A percentile compares a stretch with the other conserved stretches of the same genome.
phyloP scores from a whole-genome alignment of 2,888 invertebrate species.

The Isotomurus palustris region DNA sequence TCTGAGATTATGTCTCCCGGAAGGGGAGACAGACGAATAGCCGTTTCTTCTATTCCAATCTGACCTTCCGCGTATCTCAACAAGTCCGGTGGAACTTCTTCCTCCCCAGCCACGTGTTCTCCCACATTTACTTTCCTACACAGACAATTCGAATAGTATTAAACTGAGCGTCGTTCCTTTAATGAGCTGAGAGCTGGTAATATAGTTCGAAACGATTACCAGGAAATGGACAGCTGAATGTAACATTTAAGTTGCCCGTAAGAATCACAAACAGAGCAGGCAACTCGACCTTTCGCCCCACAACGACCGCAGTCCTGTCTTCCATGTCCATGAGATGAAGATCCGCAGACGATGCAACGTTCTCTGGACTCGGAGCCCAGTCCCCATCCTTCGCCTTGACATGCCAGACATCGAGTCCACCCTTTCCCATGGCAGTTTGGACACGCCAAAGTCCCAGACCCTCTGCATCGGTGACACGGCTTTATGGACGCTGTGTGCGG shows the following conservation, averaged over 20 bases:
- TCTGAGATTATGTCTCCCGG: slow-evolving; percentile 53
- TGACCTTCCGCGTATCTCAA: slow-evolving; percentile 53
- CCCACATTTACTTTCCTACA: slow-evolving; percentile 54
- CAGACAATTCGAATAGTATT: background rate
- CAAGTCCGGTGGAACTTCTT: slow-evolving; percentile 51
- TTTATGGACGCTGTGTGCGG: slow-evolving; percentile 55
- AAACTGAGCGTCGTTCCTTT: background rate
- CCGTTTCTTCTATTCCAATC: slow-evolving; percentile 54
- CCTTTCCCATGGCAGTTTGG: slow-evolving; percentile 53
- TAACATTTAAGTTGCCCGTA: slow-evolving; percentile 53
- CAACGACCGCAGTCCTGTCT: slow-evolving; percentile 52
- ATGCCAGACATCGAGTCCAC: slow-evolving; percentile 51
- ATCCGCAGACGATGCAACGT: slow-evolving; percentile 50
- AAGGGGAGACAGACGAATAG: slow-evolving; percentile 52
- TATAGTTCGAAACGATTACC: slow-evolving; percentile 43
- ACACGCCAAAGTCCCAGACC: slow-evolving; percentile 49
- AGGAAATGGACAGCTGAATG: slow-evolving; percentile 53
- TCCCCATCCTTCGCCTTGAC: slow-evolving; percentile 53
- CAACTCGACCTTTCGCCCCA: slow-evolving; percentile 51
- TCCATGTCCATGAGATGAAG: slow-evolving; percentile 50
- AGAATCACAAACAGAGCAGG: slow-evolving; percentile 52
- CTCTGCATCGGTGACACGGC: slow-evolving; percentile 52
- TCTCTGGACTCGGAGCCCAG: slow-evolving; percentile 49
- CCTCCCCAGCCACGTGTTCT: slow-evolving; percentile 52
- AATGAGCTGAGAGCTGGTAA: no score